Base-by-base conservation (phyloP, 2,888 invertebrate species). In the Caenorhabditis plicata region DNA sequence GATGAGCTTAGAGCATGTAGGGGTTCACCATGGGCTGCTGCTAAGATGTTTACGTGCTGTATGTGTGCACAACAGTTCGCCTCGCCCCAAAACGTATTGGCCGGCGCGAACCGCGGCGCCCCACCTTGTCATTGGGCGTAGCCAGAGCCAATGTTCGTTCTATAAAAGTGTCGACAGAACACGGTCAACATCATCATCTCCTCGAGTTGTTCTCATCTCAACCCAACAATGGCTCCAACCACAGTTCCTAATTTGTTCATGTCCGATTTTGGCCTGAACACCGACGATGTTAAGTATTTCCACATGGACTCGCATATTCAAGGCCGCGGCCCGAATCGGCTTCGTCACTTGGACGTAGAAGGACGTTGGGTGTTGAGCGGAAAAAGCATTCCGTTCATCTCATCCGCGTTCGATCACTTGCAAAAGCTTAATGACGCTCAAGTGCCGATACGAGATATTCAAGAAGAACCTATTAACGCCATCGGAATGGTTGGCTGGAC, bases 401-500 rank as follows among this genome's bases (percentile, higher is more conserved):
- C 71, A n/a, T 53, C 70, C 8, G 71, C 74, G 0, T 75, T 75
- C 69, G 68, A 73, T 45, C 75, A 74, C 62, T 56, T 74, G 29
- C 62, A 74, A 44, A 50, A 50, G 17, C 64, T 74, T 17, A 74
- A 74, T 40, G 61, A 67, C 32, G 70, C 75, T 13, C 44, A 47
- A 23, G 57, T 65, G 13, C 66, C 75, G 15, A 57, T 75, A 35
- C 62, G 72, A 49, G 71, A 69, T 38, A 52, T 72, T 45, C 58
- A 44, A 19, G 69, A 72, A n/a, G 65, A 72, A 41, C 73, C 75
- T 23, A 50, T 75, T 40, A 61, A 75, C 46, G 75, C 75, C 3
- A 75, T 75, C 22, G 75, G 75, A 38, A 64, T 71, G 68, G 62
- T 72, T 19, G 61, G 64, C 17, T 75, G 75, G 75, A 71, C 68